Conservation (phyloP, 2,113 vertebrate genomes). For the Glaucomys volans region DNA sequence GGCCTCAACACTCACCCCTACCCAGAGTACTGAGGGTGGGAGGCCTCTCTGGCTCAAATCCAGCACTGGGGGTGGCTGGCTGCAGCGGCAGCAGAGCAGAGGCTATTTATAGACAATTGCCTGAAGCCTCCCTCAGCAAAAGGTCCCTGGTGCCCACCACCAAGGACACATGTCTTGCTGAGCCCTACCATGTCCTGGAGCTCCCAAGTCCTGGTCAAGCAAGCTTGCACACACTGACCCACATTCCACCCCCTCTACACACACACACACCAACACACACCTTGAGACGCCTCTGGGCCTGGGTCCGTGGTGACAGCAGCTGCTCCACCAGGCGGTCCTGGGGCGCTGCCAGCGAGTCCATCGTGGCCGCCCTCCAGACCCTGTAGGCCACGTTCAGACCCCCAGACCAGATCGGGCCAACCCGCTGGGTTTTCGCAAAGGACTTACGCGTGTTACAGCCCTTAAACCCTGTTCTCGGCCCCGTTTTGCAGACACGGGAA, state of each 20-base stretch:
- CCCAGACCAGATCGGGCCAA: neutral
- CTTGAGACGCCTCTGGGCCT: constrained; percentile 89
- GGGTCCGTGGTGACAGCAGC: constrained; percentile 94
- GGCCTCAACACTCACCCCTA: constrained; percentile 38
- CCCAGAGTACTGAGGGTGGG: constrained; percentile 15
- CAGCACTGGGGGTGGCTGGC: constrained; percentile 66
- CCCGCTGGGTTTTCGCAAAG: neutral
- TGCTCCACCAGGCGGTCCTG: constrained; percentile 97
- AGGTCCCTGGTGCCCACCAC: neutral
- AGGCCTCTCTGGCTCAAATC: constrained; percentile 65
- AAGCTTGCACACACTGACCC: constrained; percentile 5
- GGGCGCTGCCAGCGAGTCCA: constrained; percentile 97
- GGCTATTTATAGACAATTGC: constrained; percentile 75
- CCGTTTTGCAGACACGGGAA: neutral
- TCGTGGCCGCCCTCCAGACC: constrained; percentile 72
- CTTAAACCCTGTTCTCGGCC: neutral
- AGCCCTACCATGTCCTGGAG: neutral
- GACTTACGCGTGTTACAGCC: neutral
- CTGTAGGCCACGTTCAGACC: neutral
- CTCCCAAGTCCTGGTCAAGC: neutral
- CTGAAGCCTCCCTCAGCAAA: neutral
- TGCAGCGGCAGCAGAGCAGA: neutral
- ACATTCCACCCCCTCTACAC: neutral
- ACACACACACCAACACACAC: constrained; percentile 66
- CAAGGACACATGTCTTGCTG: neutral